phyloP scores from a whole-genome alignment of 2,888 invertebrate species.

The Saturnia pavonia region DNA sequence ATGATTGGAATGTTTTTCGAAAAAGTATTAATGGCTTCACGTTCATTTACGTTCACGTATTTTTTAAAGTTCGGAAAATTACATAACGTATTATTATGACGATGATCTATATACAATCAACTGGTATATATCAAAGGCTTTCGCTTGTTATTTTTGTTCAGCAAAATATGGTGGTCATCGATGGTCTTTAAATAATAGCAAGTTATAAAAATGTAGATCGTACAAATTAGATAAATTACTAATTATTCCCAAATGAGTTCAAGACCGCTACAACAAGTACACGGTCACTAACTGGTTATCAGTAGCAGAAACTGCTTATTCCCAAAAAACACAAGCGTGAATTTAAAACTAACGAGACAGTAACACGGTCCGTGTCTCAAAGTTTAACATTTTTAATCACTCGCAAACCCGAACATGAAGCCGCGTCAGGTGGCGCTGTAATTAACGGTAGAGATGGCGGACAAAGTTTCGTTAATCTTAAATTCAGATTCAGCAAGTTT shows the following conservation, averaged over 20 bases:
- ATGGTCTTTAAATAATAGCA: neutral
- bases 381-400: slow-evolving; percentile 11
- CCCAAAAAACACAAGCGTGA: neutral
- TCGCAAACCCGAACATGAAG: slow-evolving; percentile 31
- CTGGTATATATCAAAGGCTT: neutral
- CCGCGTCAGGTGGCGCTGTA: slow-evolving; percentile 60
- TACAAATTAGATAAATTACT: no score
- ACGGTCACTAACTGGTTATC: neutral
- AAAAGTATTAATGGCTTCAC: no score
- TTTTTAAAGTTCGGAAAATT: no score
- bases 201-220: no score
- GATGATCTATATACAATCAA: neutral
- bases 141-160: neutral
- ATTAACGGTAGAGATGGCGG: slow-evolving; percentile 60
- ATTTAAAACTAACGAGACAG: neutral
- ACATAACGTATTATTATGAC: neutral
- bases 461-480: slow-evolving; percentile 68
- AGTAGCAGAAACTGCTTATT: neutral
- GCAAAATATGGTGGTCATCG: neutral
- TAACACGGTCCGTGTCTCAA: slow-evolving; percentile 2
- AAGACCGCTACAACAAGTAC: neutral
- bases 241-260: neutral
- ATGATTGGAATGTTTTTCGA: no score
- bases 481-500: slow-evolving; percentile 69
- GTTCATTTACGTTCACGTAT: no score